These are phyloP conservation scores for Cotesia congregata DNA, from an alignment of 2,888 invertebrate species.

Conservation along the genomic window DNA sequence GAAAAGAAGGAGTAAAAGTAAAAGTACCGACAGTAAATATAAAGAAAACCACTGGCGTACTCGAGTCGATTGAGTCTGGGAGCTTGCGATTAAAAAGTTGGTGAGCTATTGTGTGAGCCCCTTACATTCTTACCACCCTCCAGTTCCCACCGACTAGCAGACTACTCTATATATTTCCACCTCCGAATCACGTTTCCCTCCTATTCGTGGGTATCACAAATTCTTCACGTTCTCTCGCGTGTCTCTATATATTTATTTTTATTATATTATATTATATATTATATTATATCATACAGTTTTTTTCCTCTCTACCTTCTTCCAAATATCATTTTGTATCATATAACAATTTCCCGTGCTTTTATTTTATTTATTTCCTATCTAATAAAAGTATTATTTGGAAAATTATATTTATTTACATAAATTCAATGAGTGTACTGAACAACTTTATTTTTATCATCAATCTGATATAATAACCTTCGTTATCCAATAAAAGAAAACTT, in stretches of 20 bases:
- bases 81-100: conserved; percentile 33
- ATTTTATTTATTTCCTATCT: not conserved
- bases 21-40: not conserved
- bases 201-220: conserved; percentile 26
- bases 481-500: too few species aligned
- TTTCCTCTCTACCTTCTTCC: not conserved
- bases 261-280: not conserved
- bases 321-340: conserved; percentile 15
- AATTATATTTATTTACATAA: conserved; percentile 1
- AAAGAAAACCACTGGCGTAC: conserved; percentile 8
- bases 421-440: not conserved
- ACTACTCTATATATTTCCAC: conserved; percentile 15
- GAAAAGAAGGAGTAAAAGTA: not conserved
- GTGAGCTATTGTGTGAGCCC: conserved; percentile 8
- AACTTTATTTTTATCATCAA: not conserved
- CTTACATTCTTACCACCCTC: not conserved
- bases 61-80: conserved; percentile 12
- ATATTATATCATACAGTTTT: too few species aligned
- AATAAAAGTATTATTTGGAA: not conserved
- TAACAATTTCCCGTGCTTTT: not conserved
- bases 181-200: conserved; percentile 31
- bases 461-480: too few species aligned
- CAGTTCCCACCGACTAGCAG: not conserved
- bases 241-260: not conserved
- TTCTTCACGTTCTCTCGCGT: conserved; percentile 13